phyloP scores from a whole-genome alignment of 2,888 invertebrate species.

The Parthenolecanium corni region DNA sequence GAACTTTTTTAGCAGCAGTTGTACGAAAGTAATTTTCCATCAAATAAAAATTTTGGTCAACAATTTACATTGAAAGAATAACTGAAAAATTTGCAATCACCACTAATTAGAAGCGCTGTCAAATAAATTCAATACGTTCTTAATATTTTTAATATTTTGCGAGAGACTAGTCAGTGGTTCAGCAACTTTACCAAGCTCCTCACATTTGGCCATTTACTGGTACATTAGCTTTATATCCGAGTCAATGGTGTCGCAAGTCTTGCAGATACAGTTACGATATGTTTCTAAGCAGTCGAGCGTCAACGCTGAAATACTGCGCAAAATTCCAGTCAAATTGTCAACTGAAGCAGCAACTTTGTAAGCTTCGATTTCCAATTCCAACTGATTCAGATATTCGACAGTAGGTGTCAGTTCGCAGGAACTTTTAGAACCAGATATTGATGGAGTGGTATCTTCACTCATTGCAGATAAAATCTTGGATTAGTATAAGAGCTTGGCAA shows the following conservation, averaged over 20 bases:
- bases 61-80: no score
- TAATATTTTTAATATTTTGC: constrained; percentile 49
- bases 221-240: constrained; percentile 93
- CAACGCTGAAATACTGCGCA: constrained; percentile 75
- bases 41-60: no score
- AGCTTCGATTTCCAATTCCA: constrained; percentile 85
- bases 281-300: constrained; percentile 89
- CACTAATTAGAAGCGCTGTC: constrained; percentile 41
- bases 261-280: constrained; percentile 83
- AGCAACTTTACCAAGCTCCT: constrained; percentile 87
- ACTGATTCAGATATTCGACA: constrained; percentile 39
- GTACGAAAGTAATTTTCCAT: constrained; percentile 12
- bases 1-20: no score
- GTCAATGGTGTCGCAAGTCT: constrained; percentile 88
- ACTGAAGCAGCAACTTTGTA: constrained; percentile 80
- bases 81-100: constrained; percentile 16
- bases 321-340: constrained; percentile 73
- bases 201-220: constrained; percentile 90
- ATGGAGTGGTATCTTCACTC: no score
- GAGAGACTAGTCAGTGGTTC: constrained; percentile 73
- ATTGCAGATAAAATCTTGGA: no score
- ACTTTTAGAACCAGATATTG: no score
- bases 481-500: no score
- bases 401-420: neutral
- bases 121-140: constrained; percentile 54